A percentile compares a stretch with the other conserved stretches of the same genome.
Conservation (phyloP, 1,140 invertebrate genomes). For the Sarcophaga peregrina region DNA sequence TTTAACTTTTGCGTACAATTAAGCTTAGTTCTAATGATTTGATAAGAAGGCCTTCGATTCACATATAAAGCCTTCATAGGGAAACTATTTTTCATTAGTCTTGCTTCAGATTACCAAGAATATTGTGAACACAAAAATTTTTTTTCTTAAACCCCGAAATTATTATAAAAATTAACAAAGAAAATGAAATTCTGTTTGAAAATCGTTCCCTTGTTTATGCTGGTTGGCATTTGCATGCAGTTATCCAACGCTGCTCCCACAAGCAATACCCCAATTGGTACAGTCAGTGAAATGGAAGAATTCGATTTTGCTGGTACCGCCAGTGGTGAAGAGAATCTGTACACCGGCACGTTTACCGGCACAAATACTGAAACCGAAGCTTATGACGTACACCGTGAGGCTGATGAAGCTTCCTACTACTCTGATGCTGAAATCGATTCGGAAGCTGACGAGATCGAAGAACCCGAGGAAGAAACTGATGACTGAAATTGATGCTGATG, state of each 20-base stretch:
- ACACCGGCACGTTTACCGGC: not conserved
- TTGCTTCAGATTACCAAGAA: not conserved
- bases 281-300: not conserved
- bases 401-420: not conserved
- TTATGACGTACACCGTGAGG: not conserved
- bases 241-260: not conserved
- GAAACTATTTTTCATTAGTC: not conserved
- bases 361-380: not conserved
- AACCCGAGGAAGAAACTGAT: not conserved
- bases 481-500: not conserved
- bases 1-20: not conserved
- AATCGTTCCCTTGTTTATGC: not conserved
- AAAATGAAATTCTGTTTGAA: slow-evolving; percentile 1
- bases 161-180: not conserved
- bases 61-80: no score
- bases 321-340: not conserved
- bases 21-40: no score
- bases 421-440: not conserved
- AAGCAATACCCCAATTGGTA: not conserved
- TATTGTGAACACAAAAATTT: no score
- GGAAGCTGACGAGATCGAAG: not conserved
- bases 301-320: not conserved
- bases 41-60: no score
- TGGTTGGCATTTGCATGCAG: not conserved
- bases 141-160: not conserved